phyloP scores from a whole-genome alignment of 2,797 vertebrate genomes.

The Helarctos malayanus region DNA sequence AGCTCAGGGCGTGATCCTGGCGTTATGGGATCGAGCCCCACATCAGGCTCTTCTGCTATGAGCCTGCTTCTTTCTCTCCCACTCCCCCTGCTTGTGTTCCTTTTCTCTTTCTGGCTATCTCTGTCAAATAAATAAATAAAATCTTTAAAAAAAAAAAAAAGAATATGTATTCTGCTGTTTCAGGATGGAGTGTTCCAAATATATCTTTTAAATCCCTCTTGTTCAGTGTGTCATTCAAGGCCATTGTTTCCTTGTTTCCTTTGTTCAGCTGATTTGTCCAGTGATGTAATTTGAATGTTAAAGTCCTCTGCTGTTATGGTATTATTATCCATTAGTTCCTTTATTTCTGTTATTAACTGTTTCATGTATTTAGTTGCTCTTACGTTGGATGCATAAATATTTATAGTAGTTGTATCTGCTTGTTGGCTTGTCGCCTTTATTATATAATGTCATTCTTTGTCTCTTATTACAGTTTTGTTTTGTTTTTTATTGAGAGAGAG shows the following conservation, averaged over 20 bases:
- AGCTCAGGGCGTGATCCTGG: too few relatives aligned
- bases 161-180: not conserved
- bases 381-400: too few relatives aligned
- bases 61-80: too few relatives aligned
- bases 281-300: not conserved
- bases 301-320: not conserved
- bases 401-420: too few relatives aligned
- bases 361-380: not conserved
- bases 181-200: not conserved
- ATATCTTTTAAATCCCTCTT: not conserved
- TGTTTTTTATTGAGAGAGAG: too few relatives aligned
- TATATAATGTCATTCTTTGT: not conserved
- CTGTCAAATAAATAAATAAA: too few relatives aligned
- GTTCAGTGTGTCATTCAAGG: not conserved
- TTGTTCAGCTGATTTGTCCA: not conserved
- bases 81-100: too few relatives aligned
- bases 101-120: too few relatives aligned
- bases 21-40: too few relatives aligned
- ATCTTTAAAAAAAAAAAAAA: not conserved
- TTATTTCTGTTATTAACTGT: not conserved
- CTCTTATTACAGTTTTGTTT: not conserved
- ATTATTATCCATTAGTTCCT: not conserved
- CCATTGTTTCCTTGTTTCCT: not conserved
- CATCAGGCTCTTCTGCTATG: too few relatives aligned
- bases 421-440: not conserved